phyloP scores from a whole-genome alignment of 23 tunicate species.

The Diplosoma virens region DNA sequence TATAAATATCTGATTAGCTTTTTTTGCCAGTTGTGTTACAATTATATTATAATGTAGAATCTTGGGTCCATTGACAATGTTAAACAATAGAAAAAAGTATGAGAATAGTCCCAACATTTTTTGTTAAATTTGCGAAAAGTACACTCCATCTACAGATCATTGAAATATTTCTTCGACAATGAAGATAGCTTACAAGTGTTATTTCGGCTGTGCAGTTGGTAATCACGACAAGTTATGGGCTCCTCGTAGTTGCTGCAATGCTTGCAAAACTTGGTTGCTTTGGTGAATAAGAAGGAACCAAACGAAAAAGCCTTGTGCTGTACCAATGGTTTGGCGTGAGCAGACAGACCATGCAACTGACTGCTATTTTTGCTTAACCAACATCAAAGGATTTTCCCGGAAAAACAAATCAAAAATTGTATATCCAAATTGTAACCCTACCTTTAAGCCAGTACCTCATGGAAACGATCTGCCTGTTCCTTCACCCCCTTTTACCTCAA shows the following conservation, averaged over 20 bases:
- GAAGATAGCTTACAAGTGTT: background rate
- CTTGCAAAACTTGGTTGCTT: background rate
- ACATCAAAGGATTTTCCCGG: background rate
- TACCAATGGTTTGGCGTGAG: background rate
- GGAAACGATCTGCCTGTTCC: background rate
- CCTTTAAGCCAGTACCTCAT: background rate
- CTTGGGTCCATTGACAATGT: background rate
- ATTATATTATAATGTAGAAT: background rate
- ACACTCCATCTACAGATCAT: background rate
- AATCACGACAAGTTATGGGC: background rate
- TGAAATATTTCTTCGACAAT: background rate
- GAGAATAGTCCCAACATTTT: background rate
- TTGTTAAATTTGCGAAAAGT: background rate
- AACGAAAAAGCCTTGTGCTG: background rate
- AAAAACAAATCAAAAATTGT: too few species aligned
- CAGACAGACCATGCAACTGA: background rate
- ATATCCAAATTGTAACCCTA: background rate
- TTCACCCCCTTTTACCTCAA: background rate
- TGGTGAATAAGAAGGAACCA: background rate
- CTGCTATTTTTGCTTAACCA: background rate
- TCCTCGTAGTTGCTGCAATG: background rate
- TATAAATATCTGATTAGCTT: background rate
- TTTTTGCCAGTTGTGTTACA: background rate
- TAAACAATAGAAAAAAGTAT: background rate
- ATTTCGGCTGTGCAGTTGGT: background rate